Conservation (phyloP, 2,797 vertebrate species). For the Pempheris klunzingeri region DNA sequence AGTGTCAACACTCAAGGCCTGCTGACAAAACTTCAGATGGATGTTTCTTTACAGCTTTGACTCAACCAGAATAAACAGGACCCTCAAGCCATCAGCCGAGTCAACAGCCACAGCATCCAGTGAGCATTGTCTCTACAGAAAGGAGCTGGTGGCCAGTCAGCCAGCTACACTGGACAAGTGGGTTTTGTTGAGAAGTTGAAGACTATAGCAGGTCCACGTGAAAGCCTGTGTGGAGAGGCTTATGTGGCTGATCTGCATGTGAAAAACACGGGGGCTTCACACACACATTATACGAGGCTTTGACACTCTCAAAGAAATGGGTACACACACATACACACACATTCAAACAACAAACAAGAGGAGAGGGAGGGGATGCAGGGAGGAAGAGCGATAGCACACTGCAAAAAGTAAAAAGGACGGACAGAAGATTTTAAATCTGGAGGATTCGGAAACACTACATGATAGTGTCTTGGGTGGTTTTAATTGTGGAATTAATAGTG, state of each 20-base stretch:
- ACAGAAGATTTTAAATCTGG: not conserved
- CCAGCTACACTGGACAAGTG: slow-evolving; percentile 60
- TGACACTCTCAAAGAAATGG: slow-evolving; percentile 66
- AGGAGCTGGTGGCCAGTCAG: slow-evolving; percentile 65
- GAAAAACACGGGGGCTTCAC: slow-evolving; percentile 71
- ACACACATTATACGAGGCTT: slow-evolving; percentile 48
- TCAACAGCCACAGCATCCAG: slow-evolving; percentile 62
- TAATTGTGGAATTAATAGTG: not conserved
- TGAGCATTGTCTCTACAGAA: slow-evolving; percentile 51
- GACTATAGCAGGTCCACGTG: slow-evolving; percentile 69
- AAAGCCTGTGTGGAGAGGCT: slow-evolving; percentile 72
- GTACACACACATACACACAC: slow-evolving; percentile 40
- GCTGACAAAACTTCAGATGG: slow-evolving; percentile 5
- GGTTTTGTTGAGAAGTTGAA: slow-evolving; percentile 70
- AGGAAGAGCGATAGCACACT: not conserved
- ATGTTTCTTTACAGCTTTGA: slow-evolving; percentile 20
- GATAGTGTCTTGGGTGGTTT: not conserved
- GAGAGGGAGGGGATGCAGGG: not conserved
- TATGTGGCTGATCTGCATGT: slow-evolving; percentile 79
- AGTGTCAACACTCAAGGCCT: slow-evolving; percentile 5
- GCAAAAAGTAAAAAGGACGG: slow-evolving; percentile 7
- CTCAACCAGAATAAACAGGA: slow-evolving; percentile 39
- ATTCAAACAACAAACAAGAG: slow-evolving; percentile 45
- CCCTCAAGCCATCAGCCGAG: slow-evolving; percentile 65
- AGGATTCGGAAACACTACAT: not conserved